Evolutionary conservation across 2,797 vertebrate genomes (phyloP), one percentile per base, ranked within the genome.

Genomic region (Sebastes taczanowskii): DNA sequence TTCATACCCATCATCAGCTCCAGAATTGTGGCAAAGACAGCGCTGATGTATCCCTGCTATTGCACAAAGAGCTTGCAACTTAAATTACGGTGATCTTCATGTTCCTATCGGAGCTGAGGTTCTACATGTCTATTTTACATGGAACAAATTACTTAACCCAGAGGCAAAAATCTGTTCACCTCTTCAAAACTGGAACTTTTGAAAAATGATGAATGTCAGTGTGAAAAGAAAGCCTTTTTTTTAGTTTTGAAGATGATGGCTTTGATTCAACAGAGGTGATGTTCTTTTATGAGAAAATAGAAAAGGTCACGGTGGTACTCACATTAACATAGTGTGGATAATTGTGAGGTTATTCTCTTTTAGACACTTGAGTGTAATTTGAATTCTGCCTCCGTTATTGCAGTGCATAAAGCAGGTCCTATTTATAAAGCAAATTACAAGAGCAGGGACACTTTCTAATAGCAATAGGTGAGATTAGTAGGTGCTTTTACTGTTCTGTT

Each of bases 1-100:
- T 94, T 94, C 86, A 94, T 84, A 18, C 67, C 91, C 88, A 92
- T 90, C 90, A 85, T 84, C 85, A 69, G 77, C 82, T 82, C 58
- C 27, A 42, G 80, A 91, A 84, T 71, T 60, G 75, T 71, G 82
- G 59, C 84, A 81, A 85, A 86, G 82, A 82, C 87, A 77, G 86
- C 69, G 42, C 59, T 87, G 87, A 92, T 86, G 83, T 78, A 59
- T 86, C 59, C 27, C 52, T 62, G 65, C 69, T 77, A 60, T 38
- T 71, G 77, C 73, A 78, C 61, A 29, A 56, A 80, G 61, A 71
- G 72, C 81, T 82, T 56, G 76, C 78, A 82, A 81, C 88, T 91
- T 74, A 68, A 90, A 91, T 90, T 88, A 91, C 65, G 29, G 38
- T 11, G 64, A 85, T 89, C 88, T 88, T 84, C 71, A 61, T 73